Evolutionary conservation across 2,113 vertebrate species (phyloP).

Genomic region (Platysteira castanea): DNA sequence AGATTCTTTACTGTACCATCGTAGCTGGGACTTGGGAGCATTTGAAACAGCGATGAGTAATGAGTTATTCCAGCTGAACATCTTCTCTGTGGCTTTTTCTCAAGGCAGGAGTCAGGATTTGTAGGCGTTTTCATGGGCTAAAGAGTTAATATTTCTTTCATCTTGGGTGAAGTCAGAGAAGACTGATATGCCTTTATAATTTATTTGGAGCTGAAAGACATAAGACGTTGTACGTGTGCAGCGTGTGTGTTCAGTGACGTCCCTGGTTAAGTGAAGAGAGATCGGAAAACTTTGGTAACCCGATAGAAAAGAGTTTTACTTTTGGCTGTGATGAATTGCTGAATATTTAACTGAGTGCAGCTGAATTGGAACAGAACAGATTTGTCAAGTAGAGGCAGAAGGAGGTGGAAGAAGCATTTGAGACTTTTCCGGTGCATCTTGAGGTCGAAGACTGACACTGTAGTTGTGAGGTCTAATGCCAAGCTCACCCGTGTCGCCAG

Average conservation of each 20-base stretch:
- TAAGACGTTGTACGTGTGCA: background rate
- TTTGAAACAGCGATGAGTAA: background rate
- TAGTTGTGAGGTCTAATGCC: background rate
- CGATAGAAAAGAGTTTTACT: background rate
- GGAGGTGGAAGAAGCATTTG: background rate
- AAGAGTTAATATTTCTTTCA: background rate
- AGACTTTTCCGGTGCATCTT: background rate
- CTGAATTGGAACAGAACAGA: background rate
- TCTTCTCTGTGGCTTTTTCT: background rate
- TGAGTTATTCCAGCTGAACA: background rate
- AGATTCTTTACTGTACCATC: background rate
- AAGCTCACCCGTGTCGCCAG: fast-evolving
- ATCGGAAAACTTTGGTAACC: background rate
- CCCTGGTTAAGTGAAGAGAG: background rate
- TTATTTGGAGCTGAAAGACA: conserved; percentile 10
- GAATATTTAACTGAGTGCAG: background rate
- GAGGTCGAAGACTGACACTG: fast-evolving
- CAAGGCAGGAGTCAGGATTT: background rate
- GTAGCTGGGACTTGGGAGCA: background rate
- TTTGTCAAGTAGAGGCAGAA: background rate
- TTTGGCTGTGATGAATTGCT: background rate
- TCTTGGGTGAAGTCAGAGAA: background rate
- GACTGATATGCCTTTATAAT: background rate
- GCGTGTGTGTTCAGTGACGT: background rate
- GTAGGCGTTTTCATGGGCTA: background rate